Conservation (phyloP, 2,888 invertebrate genomes). For the Lasioglossum oenotherae region DNA sequence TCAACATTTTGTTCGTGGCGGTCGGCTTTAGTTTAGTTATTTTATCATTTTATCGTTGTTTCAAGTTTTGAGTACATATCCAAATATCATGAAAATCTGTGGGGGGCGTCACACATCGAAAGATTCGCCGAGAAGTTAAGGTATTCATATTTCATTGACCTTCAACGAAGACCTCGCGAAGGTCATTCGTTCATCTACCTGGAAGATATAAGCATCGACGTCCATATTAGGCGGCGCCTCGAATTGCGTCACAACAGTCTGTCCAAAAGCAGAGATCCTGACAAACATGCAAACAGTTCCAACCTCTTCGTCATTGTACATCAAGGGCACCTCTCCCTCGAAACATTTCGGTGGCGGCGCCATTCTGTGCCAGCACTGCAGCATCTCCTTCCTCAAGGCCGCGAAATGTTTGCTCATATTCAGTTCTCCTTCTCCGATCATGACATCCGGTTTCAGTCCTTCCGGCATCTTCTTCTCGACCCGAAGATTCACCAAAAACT, state of each 20-base stretch:
- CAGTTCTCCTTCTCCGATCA: constrained; percentile 87
- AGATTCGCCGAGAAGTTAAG: too few relatives aligned
- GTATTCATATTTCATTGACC: too few relatives aligned
- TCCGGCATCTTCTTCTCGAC: constrained; percentile 87
- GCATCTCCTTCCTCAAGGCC: constrained; percentile 86
- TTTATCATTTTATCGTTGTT: too few relatives aligned
- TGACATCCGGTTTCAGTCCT: constrained; percentile 86
- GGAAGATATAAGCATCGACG: constrained; percentile 72
- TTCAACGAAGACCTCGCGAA: too few relatives aligned
- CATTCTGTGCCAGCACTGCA: constrained; percentile 70
- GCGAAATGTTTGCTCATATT: constrained; percentile 88
- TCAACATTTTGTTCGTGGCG: too few relatives aligned
- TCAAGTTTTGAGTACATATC: too few relatives aligned
- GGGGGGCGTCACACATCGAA: too few relatives aligned
- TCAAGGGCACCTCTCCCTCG: constrained; percentile 86
- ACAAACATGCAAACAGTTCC: constrained; percentile 86
- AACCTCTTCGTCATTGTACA: constrained; percentile 80
- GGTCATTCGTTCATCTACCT: constrained; percentile 21
- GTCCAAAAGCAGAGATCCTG: constrained; percentile 88
- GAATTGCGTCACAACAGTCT: constrained; percentile 88
- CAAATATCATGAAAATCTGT: too few relatives aligned
- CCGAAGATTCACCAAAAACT: constrained; percentile 86
- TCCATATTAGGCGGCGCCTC: constrained; percentile 63
- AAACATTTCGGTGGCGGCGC: constrained; percentile 84
- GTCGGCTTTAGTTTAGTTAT: too few relatives aligned